These are phyloP conservation scores for Chaetophractus vellerosus DNA, from an alignment of 2,797 vertebrate species.

Conservation along the genomic window DNA sequence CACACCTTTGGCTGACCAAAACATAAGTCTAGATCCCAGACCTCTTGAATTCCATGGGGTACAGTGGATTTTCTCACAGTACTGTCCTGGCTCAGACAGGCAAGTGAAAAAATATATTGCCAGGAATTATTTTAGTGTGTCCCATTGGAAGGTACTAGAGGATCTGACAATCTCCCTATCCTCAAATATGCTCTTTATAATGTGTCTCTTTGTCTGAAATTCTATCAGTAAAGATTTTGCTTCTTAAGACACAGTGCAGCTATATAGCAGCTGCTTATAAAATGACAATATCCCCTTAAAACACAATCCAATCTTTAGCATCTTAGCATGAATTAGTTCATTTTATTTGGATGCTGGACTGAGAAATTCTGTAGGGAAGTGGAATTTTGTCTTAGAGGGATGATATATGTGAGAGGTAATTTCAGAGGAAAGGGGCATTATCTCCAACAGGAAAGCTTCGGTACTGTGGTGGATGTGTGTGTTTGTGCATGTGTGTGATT, in stretches of 20 bases:
- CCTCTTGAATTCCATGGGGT: background rate
- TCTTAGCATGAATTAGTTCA: background rate
- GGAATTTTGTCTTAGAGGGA: background rate
- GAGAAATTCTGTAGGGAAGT: background rate
- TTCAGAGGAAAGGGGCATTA: background rate
- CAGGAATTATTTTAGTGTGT: background rate
- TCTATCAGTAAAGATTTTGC: background rate
- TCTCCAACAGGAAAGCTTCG: background rate
- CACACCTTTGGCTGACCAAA: too few relatives aligned
- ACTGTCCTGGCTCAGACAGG: background rate
- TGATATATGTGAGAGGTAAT: background rate
- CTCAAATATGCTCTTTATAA: background rate
- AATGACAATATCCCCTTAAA: background rate
- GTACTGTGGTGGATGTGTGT: background rate
- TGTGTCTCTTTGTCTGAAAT: background rate
- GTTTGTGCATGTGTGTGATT: background rate
- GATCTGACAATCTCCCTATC: background rate
- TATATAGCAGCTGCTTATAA: background rate
- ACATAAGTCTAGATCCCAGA: background rate
- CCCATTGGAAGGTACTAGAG: background rate
- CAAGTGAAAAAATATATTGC: background rate
- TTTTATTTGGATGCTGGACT: background rate
- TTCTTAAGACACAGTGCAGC: background rate
- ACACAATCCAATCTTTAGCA: background rate
- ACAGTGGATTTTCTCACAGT: background rate